phyloP scores from a whole-genome alignment of 1,140 invertebrate genomes.

The Anoplolepis gracilipes region DNA sequence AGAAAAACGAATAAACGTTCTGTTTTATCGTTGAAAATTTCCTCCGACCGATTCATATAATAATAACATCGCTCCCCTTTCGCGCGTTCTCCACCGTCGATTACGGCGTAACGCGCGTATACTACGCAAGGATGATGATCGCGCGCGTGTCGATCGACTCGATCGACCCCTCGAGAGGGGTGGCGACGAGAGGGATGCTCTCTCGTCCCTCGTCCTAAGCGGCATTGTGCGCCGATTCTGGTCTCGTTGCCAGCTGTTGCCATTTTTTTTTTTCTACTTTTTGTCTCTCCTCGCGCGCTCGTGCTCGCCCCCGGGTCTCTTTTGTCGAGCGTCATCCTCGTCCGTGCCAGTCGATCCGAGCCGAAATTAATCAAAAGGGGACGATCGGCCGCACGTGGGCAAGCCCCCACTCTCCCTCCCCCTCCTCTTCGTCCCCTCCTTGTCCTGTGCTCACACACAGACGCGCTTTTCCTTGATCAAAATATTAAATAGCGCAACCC shows the following conservation, averaged over 20 bases:
- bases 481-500: conserved; percentile 77
- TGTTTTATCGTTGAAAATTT: conserved; percentile 37
- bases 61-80: conserved; percentile 47
- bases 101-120: conserved; percentile 55
- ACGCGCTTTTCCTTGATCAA: conserved; percentile 73
- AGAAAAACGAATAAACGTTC: neutral
- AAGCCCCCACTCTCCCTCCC: conserved; percentile 7
- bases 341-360: conserved; percentile 64
- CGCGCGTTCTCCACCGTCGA: conserved; percentile 34
- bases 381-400: conserved; percentile 70
- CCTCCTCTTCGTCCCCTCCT: neutral
- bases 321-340: conserved; percentile 68
- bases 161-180: neutral
- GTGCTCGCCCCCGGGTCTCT: conserved; percentile 30
- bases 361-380: conserved; percentile 79
- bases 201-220: conserved; percentile 19
- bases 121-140: conserved; percentile 63
- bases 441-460: conserved; percentile 29
- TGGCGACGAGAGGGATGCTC: conserved; percentile 34
- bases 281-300: conserved; percentile 3
- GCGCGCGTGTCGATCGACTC: conserved; percentile 53
- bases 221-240: conserved; percentile 70
- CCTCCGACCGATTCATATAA: conserved; percentile 16
- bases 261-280: conserved; percentile 60
- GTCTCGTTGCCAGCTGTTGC: conserved; percentile 72